phyloP scores from a whole-genome alignment of 2,888 invertebrate species.

The Venusia cambrica region DNA sequence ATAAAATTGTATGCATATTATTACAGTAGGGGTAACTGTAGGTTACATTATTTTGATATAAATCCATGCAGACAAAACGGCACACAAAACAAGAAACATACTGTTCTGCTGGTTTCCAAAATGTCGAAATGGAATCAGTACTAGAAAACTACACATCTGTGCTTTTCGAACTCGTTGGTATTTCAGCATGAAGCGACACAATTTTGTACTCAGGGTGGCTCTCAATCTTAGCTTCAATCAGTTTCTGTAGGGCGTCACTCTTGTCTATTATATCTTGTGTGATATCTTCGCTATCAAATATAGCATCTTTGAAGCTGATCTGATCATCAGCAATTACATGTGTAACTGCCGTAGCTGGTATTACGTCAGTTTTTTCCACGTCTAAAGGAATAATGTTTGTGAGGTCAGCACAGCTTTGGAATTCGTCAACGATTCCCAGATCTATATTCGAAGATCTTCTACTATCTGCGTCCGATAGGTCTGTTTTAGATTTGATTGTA shows the following conservation, averaged over 20 bases:
- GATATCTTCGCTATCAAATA: slow-evolving; percentile 45
- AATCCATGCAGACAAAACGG: slow-evolving; percentile 33
- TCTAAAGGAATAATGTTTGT: slow-evolving; percentile 24
- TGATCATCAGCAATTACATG: slow-evolving; percentile 24
- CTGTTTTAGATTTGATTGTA: slow-evolving; percentile 43
- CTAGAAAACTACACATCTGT: slow-evolving; percentile 64
- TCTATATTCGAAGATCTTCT: slow-evolving; percentile 59
- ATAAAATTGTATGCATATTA: too few species aligned
- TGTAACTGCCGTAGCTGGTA: too few species aligned
- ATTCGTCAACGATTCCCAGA: slow-evolving; percentile 43
- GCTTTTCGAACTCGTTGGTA: slow-evolving; percentile 60
- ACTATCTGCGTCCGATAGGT: slow-evolving; percentile 56
- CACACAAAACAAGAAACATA: slow-evolving; percentile 63
- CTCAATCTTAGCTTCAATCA: slow-evolving; percentile 68
- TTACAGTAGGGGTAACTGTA: too few species aligned
- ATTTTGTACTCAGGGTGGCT: slow-evolving; percentile 70
- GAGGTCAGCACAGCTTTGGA: slow-evolving; percentile 51
- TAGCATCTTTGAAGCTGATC: slow-evolving; percentile 46
- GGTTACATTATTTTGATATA: too few species aligned
- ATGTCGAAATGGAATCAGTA: slow-evolving; percentile 41
- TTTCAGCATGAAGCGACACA: slow-evolving; percentile 59
- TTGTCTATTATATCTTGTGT: slow-evolving; percentile 61
- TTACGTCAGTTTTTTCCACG: too few species aligned
- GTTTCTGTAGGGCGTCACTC: slow-evolving; percentile 64
- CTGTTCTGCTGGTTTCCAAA: slow-evolving; percentile 51